phyloP scores from a whole-genome alignment of 30 jellyfish, hydroid and myxozoan genomes.

The Aurelia aurita complex sp. Pacific region DNA sequence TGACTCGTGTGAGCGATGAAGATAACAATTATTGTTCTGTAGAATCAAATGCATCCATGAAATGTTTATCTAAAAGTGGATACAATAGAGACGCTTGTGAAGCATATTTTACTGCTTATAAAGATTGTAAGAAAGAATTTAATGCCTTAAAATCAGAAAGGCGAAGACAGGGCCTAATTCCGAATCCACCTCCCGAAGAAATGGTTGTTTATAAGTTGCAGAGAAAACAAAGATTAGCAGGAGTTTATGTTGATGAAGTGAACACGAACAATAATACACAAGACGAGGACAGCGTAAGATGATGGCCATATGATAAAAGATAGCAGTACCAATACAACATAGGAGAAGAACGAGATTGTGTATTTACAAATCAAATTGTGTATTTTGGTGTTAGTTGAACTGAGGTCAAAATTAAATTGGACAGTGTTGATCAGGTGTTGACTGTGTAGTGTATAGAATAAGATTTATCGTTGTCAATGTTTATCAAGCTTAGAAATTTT shows the following conservation, averaged over 20 bases:
- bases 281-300: too few species aligned
- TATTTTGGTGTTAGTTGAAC: too few species aligned
- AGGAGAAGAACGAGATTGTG: too few species aligned
- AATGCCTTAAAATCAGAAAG: constrained; percentile 80
- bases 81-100: constrained; percentile 72
- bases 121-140: constrained; percentile 75
- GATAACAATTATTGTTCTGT: constrained; percentile 73
- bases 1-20: constrained; percentile 56
- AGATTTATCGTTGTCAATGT: too few species aligned
- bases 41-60: constrained; percentile 92
- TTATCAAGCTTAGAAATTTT: too few species aligned
- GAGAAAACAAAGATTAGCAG: constrained; percentile 18
- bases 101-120: constrained; percentile 72
- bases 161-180: constrained; percentile 82
- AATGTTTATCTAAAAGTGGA: constrained; percentile 73
- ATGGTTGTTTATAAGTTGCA: constrained; percentile 27
- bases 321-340: too few species aligned
- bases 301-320: too few species aligned
- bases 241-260: neutral
- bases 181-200: constrained; percentile 84
- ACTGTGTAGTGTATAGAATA: too few species aligned
- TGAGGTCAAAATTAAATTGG: too few species aligned
- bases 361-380: too few species aligned
- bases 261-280: too few species aligned
- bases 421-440: too few species aligned